phyloP scores from a whole-genome alignment of 2,888 invertebrate species.

The Pseudococcus jackbeardsleyi region DNA sequence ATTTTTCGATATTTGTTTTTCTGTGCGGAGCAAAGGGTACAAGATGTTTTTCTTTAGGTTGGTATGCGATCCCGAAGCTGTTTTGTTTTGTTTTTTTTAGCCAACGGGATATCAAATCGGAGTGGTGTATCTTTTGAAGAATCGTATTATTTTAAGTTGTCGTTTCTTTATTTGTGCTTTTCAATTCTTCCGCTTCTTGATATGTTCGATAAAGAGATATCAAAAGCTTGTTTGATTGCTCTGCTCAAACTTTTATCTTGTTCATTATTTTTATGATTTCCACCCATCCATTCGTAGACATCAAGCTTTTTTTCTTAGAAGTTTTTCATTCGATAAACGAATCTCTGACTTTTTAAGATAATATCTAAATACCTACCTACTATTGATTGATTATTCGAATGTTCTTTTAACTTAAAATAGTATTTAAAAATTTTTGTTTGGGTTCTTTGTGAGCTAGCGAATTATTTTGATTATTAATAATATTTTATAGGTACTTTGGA shows the following conservation, averaged over 20 bases:
- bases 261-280: not conserved
- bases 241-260: not conserved
- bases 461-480: no score
- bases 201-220: not conserved
- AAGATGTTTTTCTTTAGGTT: not conserved
- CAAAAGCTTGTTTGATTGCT: not conserved
- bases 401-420: no score
- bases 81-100: not conserved
- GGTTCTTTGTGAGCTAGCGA: no score
- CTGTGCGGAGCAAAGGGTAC: conserved; percentile 21
- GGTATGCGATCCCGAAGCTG: not conserved
- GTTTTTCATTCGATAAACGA: not conserved
- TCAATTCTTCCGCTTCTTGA: conserved; percentile 2
- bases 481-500: not conserved
- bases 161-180: not conserved
- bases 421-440: no score
- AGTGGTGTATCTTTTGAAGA: not conserved
- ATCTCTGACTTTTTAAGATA: no score
- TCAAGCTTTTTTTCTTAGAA: not conserved
- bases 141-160: not conserved
- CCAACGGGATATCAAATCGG: not conserved
- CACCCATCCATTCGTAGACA: not conserved
- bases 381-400: no score
- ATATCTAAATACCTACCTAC: no score
- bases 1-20: conserved; percentile 25